Base-by-base conservation (phyloP, 2,797 vertebrate species). In the Cyclopterus lumpus region DNA sequence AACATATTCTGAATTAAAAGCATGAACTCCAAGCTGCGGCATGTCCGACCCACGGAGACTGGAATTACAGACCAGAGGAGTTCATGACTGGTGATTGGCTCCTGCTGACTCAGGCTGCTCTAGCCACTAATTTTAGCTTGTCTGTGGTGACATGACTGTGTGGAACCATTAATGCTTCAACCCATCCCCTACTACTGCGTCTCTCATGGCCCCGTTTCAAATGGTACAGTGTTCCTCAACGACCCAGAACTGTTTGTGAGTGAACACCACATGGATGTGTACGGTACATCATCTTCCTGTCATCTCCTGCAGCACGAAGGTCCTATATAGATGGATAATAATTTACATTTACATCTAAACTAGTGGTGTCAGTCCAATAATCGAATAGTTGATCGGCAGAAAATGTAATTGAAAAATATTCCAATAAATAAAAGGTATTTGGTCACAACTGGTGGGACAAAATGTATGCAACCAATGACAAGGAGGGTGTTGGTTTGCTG, bases 21-120 rank as follows among this genome's bases (percentile, higher is more conserved):
- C 91, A 88, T 89, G 94, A 94, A 85, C 72, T 53, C 84, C 84
- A 86, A 94, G 93, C 86, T 95, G 93, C 92, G 94, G 16, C 67
- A n/a, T 74, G 84, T 75, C 90, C 57, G 72, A 88, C 79, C 71
- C 68, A 53, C 6, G 30, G 66, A 79, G 87, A 86, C 77, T 86
- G 78, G 85, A 86, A 91, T 91, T 88, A 81, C 30, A 95, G 95
- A 92, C 81, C 92, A 86, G 78, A 81, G 87, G 60, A 93, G 93
- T 93, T 92, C 93, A 87, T 86, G 91, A 93, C 85, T 86, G 88
- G 78, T 36, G 87, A 94, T 90, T 93, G 87, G 80, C 73, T 86
- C 82, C 90, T 93, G 95, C 94, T 95, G 94, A 96, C 91, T 95
- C 93, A 94, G 94, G 92, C 81, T 80, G 85, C 85, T 94, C 77